These are phyloP conservation scores for Meteorus colon DNA, from an alignment of 2,888 invertebrate genomes.

Conservation along the genomic window DNA sequence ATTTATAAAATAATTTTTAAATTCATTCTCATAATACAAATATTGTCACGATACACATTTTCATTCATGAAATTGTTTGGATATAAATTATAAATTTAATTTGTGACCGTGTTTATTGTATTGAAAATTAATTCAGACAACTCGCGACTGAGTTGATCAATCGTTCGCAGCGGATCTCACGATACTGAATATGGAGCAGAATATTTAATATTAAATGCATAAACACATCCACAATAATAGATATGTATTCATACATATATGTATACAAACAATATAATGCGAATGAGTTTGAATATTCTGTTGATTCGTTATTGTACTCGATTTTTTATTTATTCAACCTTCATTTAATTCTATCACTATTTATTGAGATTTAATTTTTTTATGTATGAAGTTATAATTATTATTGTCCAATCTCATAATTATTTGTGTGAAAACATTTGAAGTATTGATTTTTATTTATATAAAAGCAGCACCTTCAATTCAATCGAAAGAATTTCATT, in stretches of 20 bases:
- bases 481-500: too few species aligned
- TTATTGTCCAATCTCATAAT: too few species aligned
- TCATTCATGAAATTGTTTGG: not conserved
- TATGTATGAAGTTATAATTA: too few species aligned
- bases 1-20: not conserved
- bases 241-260: not conserved
- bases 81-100: not conserved
- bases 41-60: not conserved
- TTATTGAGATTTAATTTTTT: too few species aligned
- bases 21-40: not conserved
- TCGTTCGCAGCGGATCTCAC: slow-evolving; percentile 1
- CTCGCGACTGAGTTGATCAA: not conserved
- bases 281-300: not conserved
- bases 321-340: slow-evolving; percentile 6
- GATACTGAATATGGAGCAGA: slow-evolving; percentile 9
- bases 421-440: too few species aligned
- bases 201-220: not conserved
- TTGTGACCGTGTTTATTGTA: not conserved
- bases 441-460: too few species aligned
- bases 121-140: not conserved
- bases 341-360: not conserved
- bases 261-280: not conserved
- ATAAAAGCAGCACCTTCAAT: too few species aligned
- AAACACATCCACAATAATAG: not conserved
- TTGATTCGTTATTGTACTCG: not conserved